A percentile compares a stretch with the other conserved stretches of the same genome.
Evolutionary conservation across 1,140 invertebrate species (phyloP).

Genomic region (Laupala kohalensis): DNA sequence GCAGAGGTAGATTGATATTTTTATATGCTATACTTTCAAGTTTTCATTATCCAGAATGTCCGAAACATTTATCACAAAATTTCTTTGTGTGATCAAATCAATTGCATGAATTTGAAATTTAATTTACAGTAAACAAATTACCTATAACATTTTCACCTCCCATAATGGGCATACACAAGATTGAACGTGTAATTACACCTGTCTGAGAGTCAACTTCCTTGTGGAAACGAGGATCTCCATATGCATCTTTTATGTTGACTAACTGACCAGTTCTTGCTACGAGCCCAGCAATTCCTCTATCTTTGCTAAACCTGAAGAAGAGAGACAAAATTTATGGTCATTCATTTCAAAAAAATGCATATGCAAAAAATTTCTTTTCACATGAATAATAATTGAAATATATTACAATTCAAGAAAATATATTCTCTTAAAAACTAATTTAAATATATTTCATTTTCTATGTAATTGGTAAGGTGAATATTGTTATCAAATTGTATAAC

Average conservation of each 20-base stretch:
- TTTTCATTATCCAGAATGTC: too few relatives aligned
- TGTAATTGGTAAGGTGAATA: too few relatives aligned
- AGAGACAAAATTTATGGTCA: neutral
- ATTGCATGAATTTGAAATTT: neutral
- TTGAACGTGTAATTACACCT: conserved; percentile 34
- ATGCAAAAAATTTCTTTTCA: too few relatives aligned
- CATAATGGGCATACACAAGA: conserved; percentile 35
- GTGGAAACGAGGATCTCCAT: conserved; percentile 33
- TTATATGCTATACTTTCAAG: too few relatives aligned
- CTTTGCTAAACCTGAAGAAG: conserved; percentile 26
- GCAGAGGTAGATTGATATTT: too few relatives aligned
- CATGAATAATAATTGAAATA: neutral
- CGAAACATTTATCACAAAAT: too few relatives aligned
- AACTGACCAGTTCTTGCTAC: conserved; percentile 30
- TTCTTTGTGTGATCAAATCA: too few relatives aligned
- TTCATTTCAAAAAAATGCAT: neutral
- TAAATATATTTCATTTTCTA: neutral
- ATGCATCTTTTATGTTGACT: conserved; percentile 35
- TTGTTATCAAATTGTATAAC: too few relatives aligned
- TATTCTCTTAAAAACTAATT: neutral
- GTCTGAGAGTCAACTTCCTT: conserved; percentile 34
- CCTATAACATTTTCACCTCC: conserved; percentile 34
- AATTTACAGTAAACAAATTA: conserved; percentile 20
- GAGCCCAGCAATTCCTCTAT: conserved; percentile 31
- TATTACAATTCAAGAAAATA: neutral